Percentiles rank a stretch among this genome's conserved stretches.
Conservation (phyloP, 1,140 invertebrate species). For the Diorhabda sublineata region DNA sequence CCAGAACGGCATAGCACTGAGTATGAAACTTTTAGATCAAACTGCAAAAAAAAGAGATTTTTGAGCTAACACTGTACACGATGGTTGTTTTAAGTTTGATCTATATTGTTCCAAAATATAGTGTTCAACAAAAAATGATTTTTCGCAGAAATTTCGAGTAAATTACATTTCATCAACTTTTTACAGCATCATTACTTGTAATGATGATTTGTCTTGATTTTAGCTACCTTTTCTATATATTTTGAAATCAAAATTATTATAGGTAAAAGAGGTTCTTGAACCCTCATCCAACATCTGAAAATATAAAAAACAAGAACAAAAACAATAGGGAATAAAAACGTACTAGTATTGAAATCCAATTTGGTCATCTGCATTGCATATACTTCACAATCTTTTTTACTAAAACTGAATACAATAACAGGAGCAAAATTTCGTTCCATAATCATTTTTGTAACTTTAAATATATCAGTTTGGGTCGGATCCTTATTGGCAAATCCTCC, state of each 20-base stretch:
- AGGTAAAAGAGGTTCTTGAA: too few species aligned
- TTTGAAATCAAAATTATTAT: background rate
- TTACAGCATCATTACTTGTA: background rate
- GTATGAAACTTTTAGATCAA: too few species aligned
- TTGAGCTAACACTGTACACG: too few species aligned
- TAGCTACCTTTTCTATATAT: background rate
- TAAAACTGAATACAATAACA: slow-evolving; percentile 98
- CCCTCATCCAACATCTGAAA: too few species aligned
- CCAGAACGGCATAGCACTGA: too few species aligned
- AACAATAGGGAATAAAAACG: slow-evolving; percentile 27
- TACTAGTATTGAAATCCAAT: slow-evolving; percentile 91
- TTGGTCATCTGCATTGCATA: slow-evolving; percentile 97
- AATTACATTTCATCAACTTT: too few species aligned
- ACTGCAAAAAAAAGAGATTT: too few species aligned
- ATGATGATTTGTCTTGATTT: background rate
- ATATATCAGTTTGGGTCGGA: slow-evolving; percentile 78
- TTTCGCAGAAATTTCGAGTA: too few species aligned
- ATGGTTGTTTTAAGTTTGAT: too few species aligned
- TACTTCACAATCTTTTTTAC: slow-evolving; percentile 96
- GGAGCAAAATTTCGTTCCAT: slow-evolving; percentile 97
- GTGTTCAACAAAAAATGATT: background rate
- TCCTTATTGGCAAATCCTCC: slow-evolving; percentile 61
- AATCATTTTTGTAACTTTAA: slow-evolving; percentile 98
- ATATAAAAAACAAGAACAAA: too few species aligned
- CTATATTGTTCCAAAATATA: too few species aligned